These are phyloP conservation scores for Scrobipalpa costella DNA, from an alignment of 2,888 invertebrate species.

Conservation along the genomic window DNA sequence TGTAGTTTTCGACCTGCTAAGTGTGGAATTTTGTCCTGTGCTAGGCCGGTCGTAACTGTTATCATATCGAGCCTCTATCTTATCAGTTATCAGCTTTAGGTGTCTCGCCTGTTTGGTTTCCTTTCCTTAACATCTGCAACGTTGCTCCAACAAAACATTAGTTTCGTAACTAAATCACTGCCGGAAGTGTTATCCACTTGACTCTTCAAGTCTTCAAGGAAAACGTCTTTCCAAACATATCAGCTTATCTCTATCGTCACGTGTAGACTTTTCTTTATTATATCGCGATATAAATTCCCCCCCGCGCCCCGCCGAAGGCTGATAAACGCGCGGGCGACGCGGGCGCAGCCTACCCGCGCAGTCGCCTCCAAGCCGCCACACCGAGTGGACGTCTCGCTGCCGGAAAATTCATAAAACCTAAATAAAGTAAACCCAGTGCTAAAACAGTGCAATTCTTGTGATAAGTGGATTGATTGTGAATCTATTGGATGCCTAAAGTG, in stretches of 20 bases:
- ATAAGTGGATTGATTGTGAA: conserved; percentile 8
- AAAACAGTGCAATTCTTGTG: conserved; percentile 41
- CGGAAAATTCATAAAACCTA: conserved; percentile 30
- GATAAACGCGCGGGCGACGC: conserved; percentile 71
- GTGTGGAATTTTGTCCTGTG: background rate
- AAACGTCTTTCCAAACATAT: conserved; percentile 13
- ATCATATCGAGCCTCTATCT: conserved; percentile 1
- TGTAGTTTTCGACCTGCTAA: background rate
- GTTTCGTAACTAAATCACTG: conserved; percentile 11
- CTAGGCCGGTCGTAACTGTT: background rate
- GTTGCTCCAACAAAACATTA: background rate
- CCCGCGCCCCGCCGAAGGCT: conserved; percentile 68
- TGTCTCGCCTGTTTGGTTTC: conserved; percentile 1
- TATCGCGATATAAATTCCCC: conserved; percentile 62
- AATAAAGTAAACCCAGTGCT: conserved; percentile 48
- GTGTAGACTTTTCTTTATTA: conserved; percentile 70
- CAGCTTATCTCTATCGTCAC: conserved; percentile 51
- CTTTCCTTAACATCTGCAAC: background rate
- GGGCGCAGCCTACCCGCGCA: conserved; percentile 67
- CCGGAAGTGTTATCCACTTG: background rate
- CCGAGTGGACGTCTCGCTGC: conserved; percentile 51
- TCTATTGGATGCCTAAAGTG: conserved; percentile 28
- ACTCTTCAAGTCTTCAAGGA: conserved; percentile 13
- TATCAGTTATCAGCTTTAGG: conserved; percentile 1
- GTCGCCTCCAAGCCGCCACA: conserved; percentile 58